Conservation (phyloP, 2,797 vertebrate genomes). For the Hafferia zeledoni region DNA sequence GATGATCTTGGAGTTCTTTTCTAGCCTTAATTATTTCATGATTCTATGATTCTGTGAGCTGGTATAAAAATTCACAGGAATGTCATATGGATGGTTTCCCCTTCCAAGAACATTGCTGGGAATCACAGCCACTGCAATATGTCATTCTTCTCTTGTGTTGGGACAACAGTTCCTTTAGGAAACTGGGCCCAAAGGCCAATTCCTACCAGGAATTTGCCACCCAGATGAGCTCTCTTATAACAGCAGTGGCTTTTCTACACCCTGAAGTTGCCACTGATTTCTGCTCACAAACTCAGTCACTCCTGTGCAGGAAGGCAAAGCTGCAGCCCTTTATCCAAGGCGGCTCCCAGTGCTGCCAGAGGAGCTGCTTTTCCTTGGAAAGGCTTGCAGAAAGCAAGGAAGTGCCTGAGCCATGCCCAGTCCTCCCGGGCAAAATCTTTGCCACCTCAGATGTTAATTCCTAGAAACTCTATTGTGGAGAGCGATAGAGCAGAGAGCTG, state of each 20-base stretch:
- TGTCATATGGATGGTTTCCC: neutral
- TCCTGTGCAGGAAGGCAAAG: neutral
- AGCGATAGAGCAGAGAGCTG: neutral
- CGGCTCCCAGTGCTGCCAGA: neutral
- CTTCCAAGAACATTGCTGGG: neutral
- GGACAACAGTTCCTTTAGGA: rapidly evolving
- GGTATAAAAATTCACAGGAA: neutral
- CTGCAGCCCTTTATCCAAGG: neutral
- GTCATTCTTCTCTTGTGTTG: neutral
- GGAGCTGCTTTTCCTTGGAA: neutral
- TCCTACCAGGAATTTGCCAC: neutral
- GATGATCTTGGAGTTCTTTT: neutral
- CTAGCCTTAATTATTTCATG: neutral
- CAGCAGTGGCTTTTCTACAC: neutral
- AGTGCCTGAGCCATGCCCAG: neutral
- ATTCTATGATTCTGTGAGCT: neutral
- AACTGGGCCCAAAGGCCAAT: neutral
- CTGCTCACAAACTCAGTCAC: neutral
- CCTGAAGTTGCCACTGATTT: neutral
- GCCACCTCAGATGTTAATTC: neutral
- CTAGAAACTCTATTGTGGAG: conserved; percentile 2
- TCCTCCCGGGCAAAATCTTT: neutral
- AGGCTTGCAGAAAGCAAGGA: neutral
- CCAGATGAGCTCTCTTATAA: neutral
- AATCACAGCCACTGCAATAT: neutral